Base-by-base conservation (phyloP, 2,888 invertebrate genomes). In the Stratiomys singularior region DNA sequence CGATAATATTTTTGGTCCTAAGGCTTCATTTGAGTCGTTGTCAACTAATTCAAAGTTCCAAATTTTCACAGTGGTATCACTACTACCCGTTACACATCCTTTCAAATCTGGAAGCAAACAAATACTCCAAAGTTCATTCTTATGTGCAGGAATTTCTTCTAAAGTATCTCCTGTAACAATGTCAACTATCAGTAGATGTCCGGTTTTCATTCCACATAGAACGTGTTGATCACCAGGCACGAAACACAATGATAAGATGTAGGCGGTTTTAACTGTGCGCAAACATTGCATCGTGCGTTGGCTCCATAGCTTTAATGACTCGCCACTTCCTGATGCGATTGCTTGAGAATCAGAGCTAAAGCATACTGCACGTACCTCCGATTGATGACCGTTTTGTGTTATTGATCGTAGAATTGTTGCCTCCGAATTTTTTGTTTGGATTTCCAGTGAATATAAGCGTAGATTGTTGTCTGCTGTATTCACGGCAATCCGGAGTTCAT, bases 271-370 rank as follows among this genome's bases (percentile, higher is more conserved):
- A 76, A 96, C 89, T 0, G 94, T 94, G 74, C 94, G 90, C 21
- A 95, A 88, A 81, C 94, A 93, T 63, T 90, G 87, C 81, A 93
- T 89, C 80, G 88, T 92, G 81, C 89, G 85, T 80, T 90, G 92
- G 86, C 96, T 97, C 98, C 99, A 99, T 72, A 99, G 88, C 89
- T 99, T 98, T 46, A 98, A 89, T 7, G 94, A 92, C 82, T 98
- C 96, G 0, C 91, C 93, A 81, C 97, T 93, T 0, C 94, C 97
- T 0, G 98, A 95, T 0, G 94, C 90, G 78, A 98, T 90, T 0
- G 95, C 95, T 78, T 96, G 89, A 84, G 94, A 96, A 86, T 98
- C 98, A 1, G 95, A 95, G 85, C 96, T 97, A 85, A 99, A 96
- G 76, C 93, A 91, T 25, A 99, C 89, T 25, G 94, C 92, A 71